Conservation (phyloP, 2,113 vertebrate species). For the Numida meleagris region DNA sequence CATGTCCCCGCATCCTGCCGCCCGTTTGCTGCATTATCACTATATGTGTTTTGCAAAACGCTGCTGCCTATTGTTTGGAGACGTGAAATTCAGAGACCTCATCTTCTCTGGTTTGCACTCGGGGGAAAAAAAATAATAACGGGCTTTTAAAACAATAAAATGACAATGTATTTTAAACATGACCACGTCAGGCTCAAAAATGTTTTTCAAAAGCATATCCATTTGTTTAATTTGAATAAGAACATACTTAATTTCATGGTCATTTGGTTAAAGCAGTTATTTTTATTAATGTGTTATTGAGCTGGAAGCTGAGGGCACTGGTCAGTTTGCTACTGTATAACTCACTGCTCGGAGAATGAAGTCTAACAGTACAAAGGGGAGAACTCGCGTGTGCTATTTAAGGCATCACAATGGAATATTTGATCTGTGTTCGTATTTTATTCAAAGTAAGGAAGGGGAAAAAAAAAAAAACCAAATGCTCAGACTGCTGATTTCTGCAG, state of each 20-base stretch:
- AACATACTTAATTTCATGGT: conserved; percentile 78
- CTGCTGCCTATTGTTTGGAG: conserved; percentile 59
- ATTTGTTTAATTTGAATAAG: conserved; percentile 71
- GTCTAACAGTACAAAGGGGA: conserved; percentile 32
- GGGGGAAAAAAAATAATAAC: not conserved
- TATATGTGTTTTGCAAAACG: not conserved
- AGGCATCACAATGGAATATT: conserved; percentile 50
- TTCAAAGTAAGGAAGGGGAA: conserved; percentile 58
- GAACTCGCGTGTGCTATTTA: conserved; percentile 28
- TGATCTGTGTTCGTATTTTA: conserved; percentile 75
- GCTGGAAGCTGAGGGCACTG: conserved; percentile 53
- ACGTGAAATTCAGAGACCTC: conserved; percentile 59
- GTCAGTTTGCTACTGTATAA: conserved; percentile 66
- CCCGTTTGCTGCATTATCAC: not conserved
- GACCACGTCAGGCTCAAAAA: conserved; percentile 56
- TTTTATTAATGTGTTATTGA: conserved; percentile 77
- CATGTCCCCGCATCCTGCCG: not conserved
- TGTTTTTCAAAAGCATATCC: conserved; percentile 64
- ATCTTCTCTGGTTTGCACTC: conserved; percentile 56
- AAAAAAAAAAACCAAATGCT: conserved; percentile 39
- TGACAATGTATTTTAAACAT: conserved; percentile 56
- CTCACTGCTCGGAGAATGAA: conserved; percentile 20
- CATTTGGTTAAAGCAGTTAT: conserved; percentile 77
- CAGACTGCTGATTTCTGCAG: conserved; percentile 82
- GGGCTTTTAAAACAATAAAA: conserved; percentile 57